These are phyloP conservation scores for Barnardius zonarius DNA, from an alignment of 2,113 vertebrate genomes.

Conservation along the genomic window DNA sequence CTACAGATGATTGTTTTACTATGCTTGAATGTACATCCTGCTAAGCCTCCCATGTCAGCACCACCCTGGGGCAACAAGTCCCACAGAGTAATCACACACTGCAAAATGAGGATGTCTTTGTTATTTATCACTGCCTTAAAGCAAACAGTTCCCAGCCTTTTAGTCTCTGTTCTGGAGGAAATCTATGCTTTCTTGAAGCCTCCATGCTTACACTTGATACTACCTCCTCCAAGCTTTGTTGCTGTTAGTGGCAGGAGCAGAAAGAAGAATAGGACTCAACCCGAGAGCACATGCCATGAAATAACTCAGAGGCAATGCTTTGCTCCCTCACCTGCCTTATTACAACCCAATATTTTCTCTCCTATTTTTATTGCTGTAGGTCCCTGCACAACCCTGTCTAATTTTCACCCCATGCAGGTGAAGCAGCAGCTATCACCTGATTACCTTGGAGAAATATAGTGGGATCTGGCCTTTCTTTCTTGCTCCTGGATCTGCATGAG, in stretches of 20 bases:
- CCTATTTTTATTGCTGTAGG: neutral
- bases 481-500: neutral
- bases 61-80: neutral
- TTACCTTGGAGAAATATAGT: neutral
- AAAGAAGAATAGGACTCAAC: neutral
- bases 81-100: slow-evolving; percentile 5
- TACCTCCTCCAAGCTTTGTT: neutral
- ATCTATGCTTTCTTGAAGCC: neutral
- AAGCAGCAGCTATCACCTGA: neutral
- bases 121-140: slow-evolving; percentile 3
- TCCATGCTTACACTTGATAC: neutral
- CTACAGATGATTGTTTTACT: slow-evolving; percentile 6
- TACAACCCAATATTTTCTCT: neutral
- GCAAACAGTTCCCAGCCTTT: neutral
- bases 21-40: neutral
- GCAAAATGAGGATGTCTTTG: slow-evolving; percentile 2
- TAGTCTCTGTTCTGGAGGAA: neutral
- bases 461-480: neutral
- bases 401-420: neutral
- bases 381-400: neutral
- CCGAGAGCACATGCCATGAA: neutral
- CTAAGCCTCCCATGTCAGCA: neutral
- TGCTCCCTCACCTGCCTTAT: neutral
- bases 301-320: neutral
- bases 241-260: neutral